phyloP scores from a whole-genome alignment of 2,797 vertebrate genomes.

The Peromyscus eremicus region DNA sequence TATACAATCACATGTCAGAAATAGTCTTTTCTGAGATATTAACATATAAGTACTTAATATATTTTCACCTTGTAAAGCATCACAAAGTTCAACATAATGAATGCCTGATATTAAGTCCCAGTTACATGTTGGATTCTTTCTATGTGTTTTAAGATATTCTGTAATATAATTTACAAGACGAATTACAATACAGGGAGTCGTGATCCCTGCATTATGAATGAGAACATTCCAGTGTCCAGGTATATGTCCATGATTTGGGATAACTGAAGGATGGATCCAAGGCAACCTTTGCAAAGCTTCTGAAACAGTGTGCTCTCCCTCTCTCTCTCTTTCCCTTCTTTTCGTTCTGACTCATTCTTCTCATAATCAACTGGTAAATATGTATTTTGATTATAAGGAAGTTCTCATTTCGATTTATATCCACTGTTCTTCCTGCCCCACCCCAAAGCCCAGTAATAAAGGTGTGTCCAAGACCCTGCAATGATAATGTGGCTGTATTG shows the following conservation, averaged over 20 bases:
- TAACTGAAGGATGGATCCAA: neutral
- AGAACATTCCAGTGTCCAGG: neutral
- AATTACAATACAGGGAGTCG: neutral
- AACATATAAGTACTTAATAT: neutral
- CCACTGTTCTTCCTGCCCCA: neutral
- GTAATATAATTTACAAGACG: neutral
- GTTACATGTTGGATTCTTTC: neutral
- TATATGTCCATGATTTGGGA: neutral
- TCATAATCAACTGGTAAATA: neutral
- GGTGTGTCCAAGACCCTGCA: neutral
- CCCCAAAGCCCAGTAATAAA: neutral
- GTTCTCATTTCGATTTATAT: neutral
- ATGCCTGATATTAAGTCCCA: neutral
- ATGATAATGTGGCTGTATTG: neutral
- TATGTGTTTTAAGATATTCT: neutral
- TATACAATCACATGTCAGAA: neutral
- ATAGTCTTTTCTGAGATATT: slow-evolving; percentile 40
- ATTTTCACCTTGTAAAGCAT: slow-evolving; percentile 50
- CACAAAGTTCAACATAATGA: slow-evolving; percentile 28
- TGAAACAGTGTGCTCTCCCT: neutral
- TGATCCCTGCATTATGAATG: neutral
- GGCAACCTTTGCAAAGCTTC: slow-evolving; percentile 1
- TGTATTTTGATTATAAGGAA: neutral
- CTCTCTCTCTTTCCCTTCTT: neutral
- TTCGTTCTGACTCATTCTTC: slow-evolving; percentile 5